These are phyloP conservation scores for Pangasius larnaudii DNA, from an alignment of 2,797 vertebrate genomes.

Conservation along the genomic window DNA sequence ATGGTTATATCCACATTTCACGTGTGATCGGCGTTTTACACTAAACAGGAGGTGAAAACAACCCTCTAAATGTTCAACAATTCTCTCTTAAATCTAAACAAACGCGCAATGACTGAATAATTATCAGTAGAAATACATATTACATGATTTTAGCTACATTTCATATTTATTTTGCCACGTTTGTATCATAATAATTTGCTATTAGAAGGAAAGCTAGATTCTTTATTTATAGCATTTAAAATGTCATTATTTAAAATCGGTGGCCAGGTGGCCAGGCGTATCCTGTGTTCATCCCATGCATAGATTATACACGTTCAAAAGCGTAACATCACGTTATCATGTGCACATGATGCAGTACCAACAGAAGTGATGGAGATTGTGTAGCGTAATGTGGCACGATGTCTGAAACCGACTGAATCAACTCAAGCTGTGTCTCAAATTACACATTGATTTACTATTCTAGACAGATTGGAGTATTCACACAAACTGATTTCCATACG, in stretches of 20 bases:
- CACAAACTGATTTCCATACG: background rate
- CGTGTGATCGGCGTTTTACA: no score
- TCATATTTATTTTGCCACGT: background rate
- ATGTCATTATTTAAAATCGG: no score
- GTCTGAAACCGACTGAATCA: background rate
- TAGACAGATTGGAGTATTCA: background rate
- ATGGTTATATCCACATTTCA: no score
- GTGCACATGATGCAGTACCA: no score
- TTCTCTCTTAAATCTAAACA: no score
- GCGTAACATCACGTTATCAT: background rate
- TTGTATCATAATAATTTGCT: background rate
- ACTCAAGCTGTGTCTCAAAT: background rate
- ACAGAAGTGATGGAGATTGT: background rate
- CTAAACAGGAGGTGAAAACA: no score
- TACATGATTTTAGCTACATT: no score
- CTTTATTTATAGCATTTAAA: background rate
- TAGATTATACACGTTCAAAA: background rate
- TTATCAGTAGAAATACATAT: no score
- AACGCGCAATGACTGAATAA: background rate
- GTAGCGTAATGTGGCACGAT: background rate
- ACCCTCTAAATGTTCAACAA: background rate
- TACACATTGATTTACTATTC: background rate
- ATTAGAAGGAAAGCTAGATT: background rate
- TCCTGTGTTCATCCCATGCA: background rate
- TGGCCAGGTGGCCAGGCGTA: background rate